phyloP scores from a whole-genome alignment of 2,113 vertebrate genomes.

The Megaceryle torquata region DNA sequence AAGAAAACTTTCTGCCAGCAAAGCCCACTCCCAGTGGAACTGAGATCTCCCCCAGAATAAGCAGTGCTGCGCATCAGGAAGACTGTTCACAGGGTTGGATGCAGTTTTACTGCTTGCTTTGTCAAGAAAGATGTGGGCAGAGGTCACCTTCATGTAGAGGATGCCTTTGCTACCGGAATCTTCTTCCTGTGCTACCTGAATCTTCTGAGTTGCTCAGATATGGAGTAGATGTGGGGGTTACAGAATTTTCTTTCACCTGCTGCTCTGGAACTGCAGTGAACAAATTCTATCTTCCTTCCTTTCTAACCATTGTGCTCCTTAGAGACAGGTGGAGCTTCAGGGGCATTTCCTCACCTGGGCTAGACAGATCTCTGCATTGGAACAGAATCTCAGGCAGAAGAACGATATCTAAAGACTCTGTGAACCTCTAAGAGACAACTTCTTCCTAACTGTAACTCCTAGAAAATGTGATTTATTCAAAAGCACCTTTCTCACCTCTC shows the following conservation, averaged over 20 bases:
- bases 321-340: neutral
- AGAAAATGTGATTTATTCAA: neutral
- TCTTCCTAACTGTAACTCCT: neutral
- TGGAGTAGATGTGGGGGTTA: neutral
- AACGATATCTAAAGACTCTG: neutral
- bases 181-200: too few relatives aligned
- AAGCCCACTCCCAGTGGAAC: neutral
- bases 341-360: neutral
- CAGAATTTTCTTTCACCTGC: neutral
- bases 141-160: neutral
- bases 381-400: neutral
- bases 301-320: neutral
- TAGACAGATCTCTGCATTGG: neutral
- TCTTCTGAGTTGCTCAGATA: neutral
- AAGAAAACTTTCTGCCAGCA: constrained; percentile 19
- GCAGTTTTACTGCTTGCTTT: neutral
- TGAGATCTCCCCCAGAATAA: neutral
- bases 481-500: neutral
- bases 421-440: neutral
- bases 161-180: neutral
- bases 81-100: neutral
- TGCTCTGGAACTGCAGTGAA: neutral
- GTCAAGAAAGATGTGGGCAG: neutral
- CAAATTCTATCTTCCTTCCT: neutral
- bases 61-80: neutral